Evolutionary conservation across 2,113 vertebrate genomes (phyloP).

Genomic region (Synchiropus splendidus): DNA sequence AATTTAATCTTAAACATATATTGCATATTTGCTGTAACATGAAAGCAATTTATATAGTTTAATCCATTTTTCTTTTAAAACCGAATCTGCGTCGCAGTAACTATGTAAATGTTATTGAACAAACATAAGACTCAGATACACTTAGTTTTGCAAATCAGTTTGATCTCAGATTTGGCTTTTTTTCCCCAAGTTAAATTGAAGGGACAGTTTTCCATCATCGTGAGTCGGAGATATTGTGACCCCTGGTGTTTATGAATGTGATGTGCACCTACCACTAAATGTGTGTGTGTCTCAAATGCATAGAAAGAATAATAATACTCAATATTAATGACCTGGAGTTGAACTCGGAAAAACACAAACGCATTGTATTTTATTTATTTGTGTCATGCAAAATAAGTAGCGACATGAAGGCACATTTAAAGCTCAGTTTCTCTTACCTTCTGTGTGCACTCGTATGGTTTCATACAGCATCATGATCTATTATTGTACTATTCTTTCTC

Average conservation of each 20-base stretch:
- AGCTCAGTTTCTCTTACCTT: constrained; percentile 24
- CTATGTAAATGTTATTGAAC: no score
- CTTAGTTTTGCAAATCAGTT: neutral
- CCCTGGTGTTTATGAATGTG: constrained; percentile 22
- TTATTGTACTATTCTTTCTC: constrained; percentile 5
- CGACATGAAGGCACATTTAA: neutral
- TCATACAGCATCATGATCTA: constrained; percentile 4
- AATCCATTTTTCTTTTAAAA: no score
- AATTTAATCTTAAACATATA: no score
- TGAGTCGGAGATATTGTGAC: constrained; percentile 14
- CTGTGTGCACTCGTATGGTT: constrained; percentile 20
- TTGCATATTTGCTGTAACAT: no score
- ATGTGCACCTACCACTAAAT: neutral
- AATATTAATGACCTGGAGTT: neutral
- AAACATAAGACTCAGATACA: no score
- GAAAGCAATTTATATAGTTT: no score
- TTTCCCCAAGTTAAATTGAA: constrained; percentile 29
- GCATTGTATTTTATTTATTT: no score
- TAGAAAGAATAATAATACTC: neutral
- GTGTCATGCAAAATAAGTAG: neutral
- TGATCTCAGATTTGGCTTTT: neutral
- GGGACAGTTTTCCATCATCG: constrained; percentile 6
- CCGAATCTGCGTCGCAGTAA: no score
- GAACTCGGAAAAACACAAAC: neutral
- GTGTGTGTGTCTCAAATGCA: neutral